Conservation (phyloP, 2,888 invertebrate species). For the Dryococelus australis region DNA sequence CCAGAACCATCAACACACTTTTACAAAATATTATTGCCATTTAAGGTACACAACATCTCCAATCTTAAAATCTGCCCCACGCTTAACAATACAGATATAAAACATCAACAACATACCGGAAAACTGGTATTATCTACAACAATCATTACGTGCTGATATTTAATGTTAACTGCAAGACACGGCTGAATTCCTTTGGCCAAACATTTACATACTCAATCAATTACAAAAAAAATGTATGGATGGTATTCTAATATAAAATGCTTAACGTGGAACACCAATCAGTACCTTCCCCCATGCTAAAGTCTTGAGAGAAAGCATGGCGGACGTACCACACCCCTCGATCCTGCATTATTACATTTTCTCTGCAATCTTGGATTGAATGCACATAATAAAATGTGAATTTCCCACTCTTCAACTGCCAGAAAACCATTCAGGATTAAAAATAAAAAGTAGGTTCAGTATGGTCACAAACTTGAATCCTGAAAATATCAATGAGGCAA, state of each 20-base stretch:
- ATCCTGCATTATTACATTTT: conserved; percentile 6
- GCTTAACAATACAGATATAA: neutral
- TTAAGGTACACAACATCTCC: neutral
- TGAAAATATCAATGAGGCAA: neutral
- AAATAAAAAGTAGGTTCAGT: neutral
- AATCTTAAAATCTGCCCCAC: neutral
- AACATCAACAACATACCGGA: neutral
- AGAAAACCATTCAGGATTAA: too few species aligned
- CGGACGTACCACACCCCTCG: neutral
- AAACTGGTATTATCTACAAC: neutral
- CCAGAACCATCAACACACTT: neutral
- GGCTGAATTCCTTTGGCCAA: too few species aligned
- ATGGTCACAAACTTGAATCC: neutral
- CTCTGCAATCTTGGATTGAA: neutral
- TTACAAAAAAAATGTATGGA: neutral
- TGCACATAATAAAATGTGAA: neutral
- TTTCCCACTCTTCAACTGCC: too few species aligned
- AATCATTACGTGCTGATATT: neutral
- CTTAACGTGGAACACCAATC: neutral
- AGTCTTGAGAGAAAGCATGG: neutral
- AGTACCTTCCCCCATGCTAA: neutral
- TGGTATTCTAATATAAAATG: neutral
- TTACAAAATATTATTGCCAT: too few species aligned
- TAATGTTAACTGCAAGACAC: neutral
- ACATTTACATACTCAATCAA: neutral